Base-by-base conservation (phyloP, 1,140 invertebrate species). In the Drosophila erecta region DNA sequence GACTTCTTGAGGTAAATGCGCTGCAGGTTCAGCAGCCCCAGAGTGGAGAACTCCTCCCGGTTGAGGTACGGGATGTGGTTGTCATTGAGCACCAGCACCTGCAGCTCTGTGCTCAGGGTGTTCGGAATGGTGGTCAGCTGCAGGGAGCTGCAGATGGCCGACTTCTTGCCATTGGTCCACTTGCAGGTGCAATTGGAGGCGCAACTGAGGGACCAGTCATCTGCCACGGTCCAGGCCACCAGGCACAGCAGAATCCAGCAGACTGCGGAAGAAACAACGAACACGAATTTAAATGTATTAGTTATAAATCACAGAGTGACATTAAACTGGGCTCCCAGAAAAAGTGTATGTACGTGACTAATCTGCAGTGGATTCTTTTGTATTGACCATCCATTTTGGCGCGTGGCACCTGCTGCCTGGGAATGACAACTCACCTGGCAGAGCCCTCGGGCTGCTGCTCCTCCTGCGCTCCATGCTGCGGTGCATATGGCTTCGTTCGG, bases 101-200 rank as follows among this genome's bases (percentile, higher is more conserved):
- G 97, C 79, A 97, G 96, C 67, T 97, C 96, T 0, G 96, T 94
- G 83, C 96, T 96, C 65, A 98, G 93, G 1, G 93, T 93, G 14
- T 94, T 94, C 17, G 97, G 97, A 24, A 97, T 93, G 59, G 95
- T 94, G 74, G 96, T 95, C 55, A 97, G 94, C 54, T 96, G 95
- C 24, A 95, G 95, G 60, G 96, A 95, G 57, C 95, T 95, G 92
- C 97, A 98, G 27, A 96, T 93, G 30, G 96, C 97, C 2, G 96
- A 97, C 84, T 97, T 97, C 92, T 97, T 97, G 27, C 97, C 97
- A 14, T 95, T 96, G 14, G 96, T 96, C 97, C 97, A 98, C 93
- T 97, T 97, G 93, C 97, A 98, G 69, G 94, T 94, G 91, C 97
- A 98, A 57, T 96, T 95, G 43, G 96, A 96, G 90, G 91, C 85